Evolutionary conservation across 2,797 vertebrate genomes (phyloP).

Genomic region (Anguilla megastoma): DNA sequence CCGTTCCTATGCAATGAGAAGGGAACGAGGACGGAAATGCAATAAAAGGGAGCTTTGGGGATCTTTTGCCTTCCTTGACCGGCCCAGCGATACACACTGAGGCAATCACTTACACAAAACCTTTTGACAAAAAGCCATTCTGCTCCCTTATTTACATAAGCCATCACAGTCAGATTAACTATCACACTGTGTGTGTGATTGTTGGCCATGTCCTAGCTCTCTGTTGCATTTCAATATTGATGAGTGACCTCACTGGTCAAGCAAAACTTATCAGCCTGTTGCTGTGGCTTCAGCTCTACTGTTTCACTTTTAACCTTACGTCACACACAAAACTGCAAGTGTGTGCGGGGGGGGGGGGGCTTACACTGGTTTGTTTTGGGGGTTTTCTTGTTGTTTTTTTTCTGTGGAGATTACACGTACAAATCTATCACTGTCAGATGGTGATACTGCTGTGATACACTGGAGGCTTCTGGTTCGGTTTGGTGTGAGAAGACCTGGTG

Average conservation of each 20-base stretch:
- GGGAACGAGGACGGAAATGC: conserved; percentile 17
- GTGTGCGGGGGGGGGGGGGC: neutral
- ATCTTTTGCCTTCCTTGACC: neutral
- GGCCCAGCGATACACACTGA: conserved; percentile 11
- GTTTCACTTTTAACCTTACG: conserved; percentile 48
- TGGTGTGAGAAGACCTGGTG: neutral
- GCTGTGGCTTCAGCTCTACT: conserved; percentile 28
- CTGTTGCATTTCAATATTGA: conserved; percentile 48
- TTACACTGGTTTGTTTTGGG: neutral
- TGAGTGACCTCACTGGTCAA: conserved; percentile 46
- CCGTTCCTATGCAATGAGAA: conserved; percentile 63
- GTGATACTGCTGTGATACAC: neutral
- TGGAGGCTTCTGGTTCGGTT: neutral
- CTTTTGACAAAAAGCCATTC: conserved; percentile 40
- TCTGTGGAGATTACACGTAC: neutral
- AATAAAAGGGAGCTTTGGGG: neutral
- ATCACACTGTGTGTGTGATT: conserved; percentile 31
- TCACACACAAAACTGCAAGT: conserved; percentile 48
- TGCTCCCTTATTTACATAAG: conserved; percentile 44
- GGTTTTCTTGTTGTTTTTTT: neutral
- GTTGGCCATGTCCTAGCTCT: conserved; percentile 11
- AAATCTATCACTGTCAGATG: neutral
- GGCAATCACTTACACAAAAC: conserved; percentile 9
- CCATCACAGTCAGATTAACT: conserved; percentile 52
- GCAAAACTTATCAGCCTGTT: conserved; percentile 40